A percentile compares a stretch with the other conserved stretches of the same genome.
These are phyloP conservation scores for Macrobrachium nipponense DNA, from an alignment of 1,140 invertebrate genomes.

Conservation along the genomic window DNA sequence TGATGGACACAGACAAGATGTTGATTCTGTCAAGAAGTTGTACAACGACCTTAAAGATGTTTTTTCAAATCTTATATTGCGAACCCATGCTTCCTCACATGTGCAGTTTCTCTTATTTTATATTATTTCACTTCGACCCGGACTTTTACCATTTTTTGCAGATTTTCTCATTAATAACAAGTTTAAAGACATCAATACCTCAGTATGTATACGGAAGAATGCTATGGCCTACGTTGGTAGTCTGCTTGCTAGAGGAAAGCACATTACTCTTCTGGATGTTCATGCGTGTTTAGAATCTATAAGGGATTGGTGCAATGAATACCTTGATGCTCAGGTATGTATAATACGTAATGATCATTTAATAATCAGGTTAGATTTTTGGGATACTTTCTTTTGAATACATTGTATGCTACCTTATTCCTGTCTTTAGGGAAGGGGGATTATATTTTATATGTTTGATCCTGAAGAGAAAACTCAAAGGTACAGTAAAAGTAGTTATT, in stretches of 20 bases:
- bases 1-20: slow-evolving; percentile 46
- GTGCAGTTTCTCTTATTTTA: slow-evolving; percentile 83
- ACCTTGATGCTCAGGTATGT: slow-evolving; percentile 75
- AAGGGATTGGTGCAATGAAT: slow-evolving; percentile 79
- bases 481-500: too few relatives aligned
- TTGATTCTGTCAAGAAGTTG: slow-evolving; percentile 38
- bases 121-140: slow-evolving; percentile 78
- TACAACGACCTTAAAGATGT: slow-evolving; percentile 72
- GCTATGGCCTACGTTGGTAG: slow-evolving; percentile 82
- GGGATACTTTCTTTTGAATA: background rate
- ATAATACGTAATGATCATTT: slow-evolving; percentile 70
- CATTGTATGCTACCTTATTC: background rate
- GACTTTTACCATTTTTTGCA: slow-evolving; percentile 80
- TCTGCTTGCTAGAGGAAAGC: slow-evolving; percentile 79
- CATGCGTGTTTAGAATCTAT: slow-evolving; percentile 76
- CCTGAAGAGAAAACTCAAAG: too few relatives aligned
- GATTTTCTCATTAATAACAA: slow-evolving; percentile 70
- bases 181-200: slow-evolving; percentile 76
- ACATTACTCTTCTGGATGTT: slow-evolving; percentile 75
- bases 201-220: slow-evolving; percentile 77
- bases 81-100: slow-evolving; percentile 80
- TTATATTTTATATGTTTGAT: background rate
- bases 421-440: background rate
- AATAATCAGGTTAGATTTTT: slow-evolving; percentile 66
- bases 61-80: slow-evolving; percentile 81